Conservation (phyloP, 2,797 vertebrate species). For the Chaenodraco wilsoni region DNA sequence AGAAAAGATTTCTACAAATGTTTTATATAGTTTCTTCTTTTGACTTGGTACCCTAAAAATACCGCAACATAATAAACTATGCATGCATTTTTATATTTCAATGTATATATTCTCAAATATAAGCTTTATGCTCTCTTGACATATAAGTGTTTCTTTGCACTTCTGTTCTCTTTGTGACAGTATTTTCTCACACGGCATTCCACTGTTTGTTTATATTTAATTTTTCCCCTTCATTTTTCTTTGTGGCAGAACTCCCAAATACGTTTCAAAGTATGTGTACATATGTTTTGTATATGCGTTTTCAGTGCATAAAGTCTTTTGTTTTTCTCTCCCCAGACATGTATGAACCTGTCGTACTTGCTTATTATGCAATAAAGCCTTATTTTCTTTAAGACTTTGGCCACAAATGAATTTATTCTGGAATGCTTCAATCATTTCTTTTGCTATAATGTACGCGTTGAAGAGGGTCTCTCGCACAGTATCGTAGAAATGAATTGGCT, state of each 20-base stretch:
- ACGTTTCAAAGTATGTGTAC: constrained; percentile 83
- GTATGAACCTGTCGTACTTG: constrained; percentile 85
- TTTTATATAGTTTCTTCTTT: constrained; percentile 65
- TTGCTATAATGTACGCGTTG: neutral
- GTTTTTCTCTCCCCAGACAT: constrained; percentile 68
- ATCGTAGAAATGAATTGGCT: neutral
- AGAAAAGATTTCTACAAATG: constrained; percentile 68
- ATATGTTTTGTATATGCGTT: constrained; percentile 89
- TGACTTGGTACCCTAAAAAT: constrained; percentile 83
- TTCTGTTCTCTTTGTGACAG: constrained; percentile 86
- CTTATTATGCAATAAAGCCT: constrained; percentile 92
- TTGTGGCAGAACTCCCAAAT: constrained; percentile 78
- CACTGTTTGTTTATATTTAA: constrained; percentile 82
- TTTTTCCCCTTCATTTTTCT: constrained; percentile 73
- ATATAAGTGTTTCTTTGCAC: constrained; percentile 85
- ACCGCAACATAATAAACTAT: constrained; percentile 88
- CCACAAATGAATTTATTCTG: constrained; percentile 10
- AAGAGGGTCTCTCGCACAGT: neutral
- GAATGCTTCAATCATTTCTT: fast-evolving
- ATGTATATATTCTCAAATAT: constrained; percentile 87
- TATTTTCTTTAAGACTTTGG: constrained; percentile 83
- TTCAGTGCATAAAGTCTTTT: constrained; percentile 77
- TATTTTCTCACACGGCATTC: constrained; percentile 89
- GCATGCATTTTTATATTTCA: constrained; percentile 89
- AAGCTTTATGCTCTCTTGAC: constrained; percentile 88